These are phyloP conservation scores for Callipepla californica DNA, from an alignment of 2,113 vertebrate genomes.

Conservation along the genomic window DNA sequence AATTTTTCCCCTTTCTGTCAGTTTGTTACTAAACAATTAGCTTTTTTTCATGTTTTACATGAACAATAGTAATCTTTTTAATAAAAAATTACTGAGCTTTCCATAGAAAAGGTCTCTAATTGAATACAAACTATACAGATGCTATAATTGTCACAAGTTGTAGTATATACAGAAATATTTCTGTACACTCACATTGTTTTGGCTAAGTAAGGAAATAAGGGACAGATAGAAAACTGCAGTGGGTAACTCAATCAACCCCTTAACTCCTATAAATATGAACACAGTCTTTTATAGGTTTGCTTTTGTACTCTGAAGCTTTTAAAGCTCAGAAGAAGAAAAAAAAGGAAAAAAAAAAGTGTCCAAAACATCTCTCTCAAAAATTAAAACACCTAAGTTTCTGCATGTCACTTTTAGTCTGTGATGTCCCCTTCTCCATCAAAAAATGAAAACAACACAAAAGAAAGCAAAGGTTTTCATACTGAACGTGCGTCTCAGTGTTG, in stretches of 20 bases:
- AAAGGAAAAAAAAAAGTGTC: not conserved
- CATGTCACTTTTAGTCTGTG: slow-evolving; percentile 44
- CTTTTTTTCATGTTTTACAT: slow-evolving; percentile 84
- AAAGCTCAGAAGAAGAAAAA: slow-evolving; percentile 9
- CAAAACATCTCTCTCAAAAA: slow-evolving; percentile 38
- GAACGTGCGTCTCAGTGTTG: slow-evolving; percentile 24
- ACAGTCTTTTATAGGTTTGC: slow-evolving; percentile 27
- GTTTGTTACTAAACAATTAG: slow-evolving; percentile 72
- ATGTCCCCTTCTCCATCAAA: slow-evolving; percentile 56
- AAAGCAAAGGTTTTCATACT: slow-evolving; percentile 43
- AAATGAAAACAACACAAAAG: slow-evolving; percentile 57
- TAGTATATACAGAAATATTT: slow-evolving; percentile 79
- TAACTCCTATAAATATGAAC: slow-evolving; percentile 18
- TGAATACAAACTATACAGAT: slow-evolving; percentile 82
- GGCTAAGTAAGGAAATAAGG: slow-evolving; percentile 75
- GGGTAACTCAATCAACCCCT: slow-evolving; percentile 17
- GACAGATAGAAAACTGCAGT: slow-evolving; percentile 62
- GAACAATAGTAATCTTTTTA: slow-evolving; percentile 82
- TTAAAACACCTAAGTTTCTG: slow-evolving; percentile 47
- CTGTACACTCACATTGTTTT: slow-evolving; percentile 81
- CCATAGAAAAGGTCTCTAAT: slow-evolving; percentile 83
- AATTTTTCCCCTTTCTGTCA: slow-evolving; percentile 55
- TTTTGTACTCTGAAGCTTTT: slow-evolving; percentile 62
- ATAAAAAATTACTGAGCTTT: slow-evolving; percentile 85
- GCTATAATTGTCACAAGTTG: slow-evolving; percentile 73